Conservation (phyloP, 2,113 vertebrate genomes). For the Tiliqua scincoides region DNA sequence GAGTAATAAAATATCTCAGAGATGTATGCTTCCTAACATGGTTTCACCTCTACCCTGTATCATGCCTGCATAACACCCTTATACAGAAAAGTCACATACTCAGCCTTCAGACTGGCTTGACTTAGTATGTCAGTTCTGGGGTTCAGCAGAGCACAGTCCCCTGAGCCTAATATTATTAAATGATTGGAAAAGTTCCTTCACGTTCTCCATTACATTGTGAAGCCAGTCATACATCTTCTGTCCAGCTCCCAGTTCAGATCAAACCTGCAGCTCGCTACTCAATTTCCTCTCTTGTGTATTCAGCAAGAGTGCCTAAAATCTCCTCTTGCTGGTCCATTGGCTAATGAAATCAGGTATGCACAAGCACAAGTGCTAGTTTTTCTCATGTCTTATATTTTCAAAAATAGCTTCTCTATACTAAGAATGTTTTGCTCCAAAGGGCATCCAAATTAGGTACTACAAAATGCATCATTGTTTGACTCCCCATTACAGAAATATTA, state of each 20-base stretch:
- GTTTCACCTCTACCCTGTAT: neutral
- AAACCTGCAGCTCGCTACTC: neutral
- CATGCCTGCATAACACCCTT: neutral
- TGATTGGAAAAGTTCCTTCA: neutral
- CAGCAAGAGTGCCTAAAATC: neutral
- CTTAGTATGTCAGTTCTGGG: neutral
- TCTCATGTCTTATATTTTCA: constrained; percentile 15
- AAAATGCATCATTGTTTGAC: neutral
- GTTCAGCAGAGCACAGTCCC: neutral
- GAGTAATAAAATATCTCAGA: neutral
- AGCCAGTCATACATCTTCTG: neutral
- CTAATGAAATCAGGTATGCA: constrained; percentile 13
- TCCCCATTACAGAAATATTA: neutral
- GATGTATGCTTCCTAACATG: neutral
- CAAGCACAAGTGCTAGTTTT: neutral
- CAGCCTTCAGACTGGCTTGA: neutral
- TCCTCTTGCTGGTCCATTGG: neutral
- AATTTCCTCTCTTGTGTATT: constrained; percentile 9
- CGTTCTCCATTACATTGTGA: neutral
- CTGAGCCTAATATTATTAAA: neutral
- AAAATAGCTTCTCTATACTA: constrained; percentile 2
- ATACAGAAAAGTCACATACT: neutral
- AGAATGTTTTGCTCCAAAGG: neutral
- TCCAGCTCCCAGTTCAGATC: neutral
- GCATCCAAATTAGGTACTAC: neutral